Evolutionary conservation across 2,113 vertebrate genomes (phyloP), one percentile per base, ranked within the genome.

Genomic region (Gymnarchus niloticus): DNA sequence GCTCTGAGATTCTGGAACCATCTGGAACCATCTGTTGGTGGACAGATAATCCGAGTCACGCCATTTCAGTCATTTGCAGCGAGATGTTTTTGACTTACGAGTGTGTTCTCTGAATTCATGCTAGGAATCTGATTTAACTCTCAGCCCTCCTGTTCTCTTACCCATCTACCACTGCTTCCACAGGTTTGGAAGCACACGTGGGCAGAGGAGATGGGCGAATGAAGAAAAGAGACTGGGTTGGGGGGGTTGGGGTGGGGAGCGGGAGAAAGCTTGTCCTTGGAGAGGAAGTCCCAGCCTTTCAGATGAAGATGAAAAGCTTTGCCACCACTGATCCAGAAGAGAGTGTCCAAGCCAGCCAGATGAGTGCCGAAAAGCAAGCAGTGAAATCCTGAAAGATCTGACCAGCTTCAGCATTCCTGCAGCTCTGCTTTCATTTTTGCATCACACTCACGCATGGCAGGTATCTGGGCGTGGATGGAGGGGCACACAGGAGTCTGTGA

Each of bases 1-100:
- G 65, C 65, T 33, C 33, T 78, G 37, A 78, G 21, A 78, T 78
- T 78, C 44, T 78, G 44, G 46, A 77, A 77, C 73, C 73, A 77
- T 77, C 44, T 21, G 73, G 28, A 49, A 48, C 76, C 41, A 46
- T 78, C 44, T 78, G 73, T 78, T 17, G 61, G 25, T 73, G 65
- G 33, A 69, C 61, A 14, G 59, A 65, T 33, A 37, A 6, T 17
- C 61, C 61, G 19, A 73, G 65, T 37, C 7, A 73, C 19, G 33
- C 14, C 1, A 12, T 17, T 37, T 73, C 33, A 6, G 0, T 41
- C 65, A 37, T 17, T 17, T 41, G 65, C 33, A 73, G 33, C 65
- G 3, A 73, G 33, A 37, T 28, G 1, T 3, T 19, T 17, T 41
- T 73, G 28, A 41, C 65, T 41, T 19, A 33, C 14, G 1, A 69